Evolutionary conservation across 2,888 invertebrate genomes (phyloP).

Genomic region (Autographa gamma): DNA sequence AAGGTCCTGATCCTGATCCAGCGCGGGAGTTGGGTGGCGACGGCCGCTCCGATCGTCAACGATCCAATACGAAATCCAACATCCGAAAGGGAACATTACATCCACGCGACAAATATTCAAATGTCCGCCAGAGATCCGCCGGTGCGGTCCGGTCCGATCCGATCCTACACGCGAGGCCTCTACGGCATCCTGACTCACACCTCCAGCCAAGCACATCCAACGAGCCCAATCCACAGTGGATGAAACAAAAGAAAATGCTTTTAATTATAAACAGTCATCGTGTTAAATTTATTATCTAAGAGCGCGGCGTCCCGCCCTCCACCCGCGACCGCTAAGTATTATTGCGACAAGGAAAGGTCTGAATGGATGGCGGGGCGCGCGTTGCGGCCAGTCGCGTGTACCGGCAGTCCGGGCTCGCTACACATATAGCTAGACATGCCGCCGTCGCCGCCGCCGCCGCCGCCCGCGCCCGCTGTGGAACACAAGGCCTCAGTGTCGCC

Average conservation of each 20-base stretch:
- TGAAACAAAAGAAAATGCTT: constrained; percentile 88
- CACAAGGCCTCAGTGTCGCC: constrained; percentile 44
- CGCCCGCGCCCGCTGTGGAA: constrained; percentile 55
- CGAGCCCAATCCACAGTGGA: constrained; percentile 87
- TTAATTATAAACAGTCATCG: constrained; percentile 76
- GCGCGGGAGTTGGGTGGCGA: constrained; percentile 41
- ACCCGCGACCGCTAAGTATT: constrained; percentile 20
- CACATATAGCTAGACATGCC: constrained; percentile 4
- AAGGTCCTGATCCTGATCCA: constrained; percentile 75
- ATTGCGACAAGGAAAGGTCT: constrained; percentile 11
- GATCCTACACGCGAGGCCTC: constrained; percentile 67
- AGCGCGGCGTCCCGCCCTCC: constrained; percentile 23
- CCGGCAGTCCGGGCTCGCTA: too few species aligned
- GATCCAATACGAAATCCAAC: constrained; percentile 61
- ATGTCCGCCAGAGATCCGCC: constrained; percentile 68
- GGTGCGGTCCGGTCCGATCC: constrained; percentile 69
- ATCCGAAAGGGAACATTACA: constrained; percentile 66
- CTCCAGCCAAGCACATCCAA: constrained; percentile 83
- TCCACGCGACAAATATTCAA: constrained; percentile 60
- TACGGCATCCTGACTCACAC: constrained; percentile 77
- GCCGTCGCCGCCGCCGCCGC: constrained; percentile 50
- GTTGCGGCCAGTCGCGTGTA: not conserved
- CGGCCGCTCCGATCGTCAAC: constrained; percentile 52
- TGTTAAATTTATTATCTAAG: constrained; percentile 31
- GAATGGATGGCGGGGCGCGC: constrained; percentile 35